Evolutionary conservation across 2,888 invertebrate species (phyloP), one percentile per base, ranked within the genome.

Genomic region (Spilarctia lutea): DNA sequence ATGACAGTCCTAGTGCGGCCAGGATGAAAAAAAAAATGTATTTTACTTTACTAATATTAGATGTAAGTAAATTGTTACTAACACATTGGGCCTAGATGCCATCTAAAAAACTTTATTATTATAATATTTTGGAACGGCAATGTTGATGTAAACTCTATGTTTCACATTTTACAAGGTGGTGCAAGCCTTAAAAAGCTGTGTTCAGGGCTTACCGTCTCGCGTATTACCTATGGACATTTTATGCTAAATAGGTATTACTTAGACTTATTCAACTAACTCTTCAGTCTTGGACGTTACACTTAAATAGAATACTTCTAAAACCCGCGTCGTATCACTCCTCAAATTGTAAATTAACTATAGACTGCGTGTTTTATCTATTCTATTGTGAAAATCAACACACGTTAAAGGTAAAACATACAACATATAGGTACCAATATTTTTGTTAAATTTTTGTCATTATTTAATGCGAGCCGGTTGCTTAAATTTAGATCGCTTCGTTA

Each of bases 271-370:
- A 93, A 91, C 94, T 95, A 94, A 94, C 95, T 93, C 94, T 95
- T 95, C 95, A 96, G 96, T 96, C 95, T 96, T 96, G 94, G 94
- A 94, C 95, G 95, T 95, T 95, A 94, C 94, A 92, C 95, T 95
- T 95, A 95, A 93, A 93, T 95, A 94, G 92, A 94, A 94, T 94
- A 95, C 90, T 94, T 91, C 94, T 95, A 93, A 84, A 94, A 92
- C 95, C 95, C 95, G 95, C 95, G 95, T 95, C 93, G 94, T 88
- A 89, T 88, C 91, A 91, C 88, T 90, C 88, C 90, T 87, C 83
- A 79, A 82, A 84, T 86, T 87, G 75, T 83, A 89, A 89, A 87
- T 81, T 82, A 87, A 86, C 78, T 84, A 83, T 84, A 86, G 88
- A 79, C 86, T 90, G 87, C 86, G 84, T 84, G 82, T 86, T 85